Conservation (phyloP, 2,888 invertebrate species). For the Macrophya annulata region DNA sequence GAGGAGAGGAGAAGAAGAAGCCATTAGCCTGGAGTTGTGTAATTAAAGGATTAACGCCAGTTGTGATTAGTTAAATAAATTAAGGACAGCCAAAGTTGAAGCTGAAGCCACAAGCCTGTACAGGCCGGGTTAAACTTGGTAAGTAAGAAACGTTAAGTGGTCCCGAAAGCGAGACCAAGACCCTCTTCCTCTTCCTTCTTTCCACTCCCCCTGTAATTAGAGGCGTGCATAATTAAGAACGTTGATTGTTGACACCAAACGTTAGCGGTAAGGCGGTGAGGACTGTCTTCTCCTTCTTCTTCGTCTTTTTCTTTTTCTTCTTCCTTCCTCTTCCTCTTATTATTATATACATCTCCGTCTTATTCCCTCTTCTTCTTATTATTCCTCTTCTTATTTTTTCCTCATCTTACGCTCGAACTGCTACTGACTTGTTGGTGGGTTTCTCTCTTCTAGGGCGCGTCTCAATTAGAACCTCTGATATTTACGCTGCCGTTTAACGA, state of each 20-base stretch:
- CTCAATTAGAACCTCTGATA: conserved; percentile 75
- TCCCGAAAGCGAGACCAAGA: conserved; percentile 57
- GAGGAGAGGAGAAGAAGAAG: neutral
- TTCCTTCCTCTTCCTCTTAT: neutral
- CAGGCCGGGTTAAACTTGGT: neutral
- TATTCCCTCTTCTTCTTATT: neutral
- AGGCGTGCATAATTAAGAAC: conserved; percentile 78
- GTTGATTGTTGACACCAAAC: conserved; percentile 75
- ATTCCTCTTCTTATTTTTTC: neutral
- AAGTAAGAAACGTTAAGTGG: conserved; percentile 72
- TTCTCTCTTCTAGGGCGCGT: conserved; percentile 74
- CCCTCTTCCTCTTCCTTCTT: conserved; percentile 33
- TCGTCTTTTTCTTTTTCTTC: neutral
- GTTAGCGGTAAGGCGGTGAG: conserved; percentile 73
- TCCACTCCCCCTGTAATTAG: conserved; percentile 72
- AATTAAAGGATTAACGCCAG: conserved; percentile 75
- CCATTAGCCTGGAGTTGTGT: conserved; percentile 66
- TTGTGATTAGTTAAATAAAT: conserved; percentile 77
- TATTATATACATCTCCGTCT: neutral
- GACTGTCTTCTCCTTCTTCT: conserved; percentile 63
- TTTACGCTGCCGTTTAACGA: conserved; percentile 73
- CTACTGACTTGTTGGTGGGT: neutral
- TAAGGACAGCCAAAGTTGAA: conserved; percentile 63
- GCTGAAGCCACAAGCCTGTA: neutral
- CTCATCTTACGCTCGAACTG: neutral